A percentile compares a stretch with the other conserved stretches of the same genome.
Evolutionary conservation across 2,113 vertebrate genomes (phyloP).

Genomic region (Cavia porcellus): DNA sequence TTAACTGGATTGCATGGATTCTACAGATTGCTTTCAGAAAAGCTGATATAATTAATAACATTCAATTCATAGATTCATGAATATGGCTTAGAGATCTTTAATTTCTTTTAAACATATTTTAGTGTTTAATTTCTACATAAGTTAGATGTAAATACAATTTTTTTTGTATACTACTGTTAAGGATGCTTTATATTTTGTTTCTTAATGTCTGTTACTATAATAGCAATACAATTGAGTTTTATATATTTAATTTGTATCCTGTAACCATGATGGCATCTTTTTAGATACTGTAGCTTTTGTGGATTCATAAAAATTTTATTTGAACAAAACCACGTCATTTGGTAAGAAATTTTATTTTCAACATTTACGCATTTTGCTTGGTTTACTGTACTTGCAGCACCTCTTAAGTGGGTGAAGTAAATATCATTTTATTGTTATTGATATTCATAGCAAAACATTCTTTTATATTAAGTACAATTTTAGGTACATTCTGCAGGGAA

Average conservation of each 20-base stretch:
- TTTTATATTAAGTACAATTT: not conserved
- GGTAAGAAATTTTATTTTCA: not conserved
- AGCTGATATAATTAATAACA: not conserved
- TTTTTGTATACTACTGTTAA: not conserved
- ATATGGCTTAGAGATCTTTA: not conserved
- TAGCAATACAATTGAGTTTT: not conserved
- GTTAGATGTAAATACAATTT: not conserved
- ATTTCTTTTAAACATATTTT: not conserved
- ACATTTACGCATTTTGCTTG: not conserved
- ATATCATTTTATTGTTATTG: not conserved
- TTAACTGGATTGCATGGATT: not conserved
- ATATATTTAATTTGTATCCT: not conserved
- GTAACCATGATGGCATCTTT: not conserved
- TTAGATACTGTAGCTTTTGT: not conserved
- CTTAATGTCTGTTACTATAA: not conserved
- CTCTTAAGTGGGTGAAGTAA: not conserved
- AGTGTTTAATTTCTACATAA: not conserved
- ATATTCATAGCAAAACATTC: not conserved
- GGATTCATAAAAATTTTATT: not conserved
- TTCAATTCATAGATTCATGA: not conserved
- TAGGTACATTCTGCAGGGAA: not conserved
- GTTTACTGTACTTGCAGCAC: not conserved
- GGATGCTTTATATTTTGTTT: not conserved
- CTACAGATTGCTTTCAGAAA: not conserved
- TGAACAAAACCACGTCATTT: not conserved